Evolutionary conservation across 2,888 invertebrate genomes (phyloP).

Genomic region (Euplagia quadripunctaria): DNA sequence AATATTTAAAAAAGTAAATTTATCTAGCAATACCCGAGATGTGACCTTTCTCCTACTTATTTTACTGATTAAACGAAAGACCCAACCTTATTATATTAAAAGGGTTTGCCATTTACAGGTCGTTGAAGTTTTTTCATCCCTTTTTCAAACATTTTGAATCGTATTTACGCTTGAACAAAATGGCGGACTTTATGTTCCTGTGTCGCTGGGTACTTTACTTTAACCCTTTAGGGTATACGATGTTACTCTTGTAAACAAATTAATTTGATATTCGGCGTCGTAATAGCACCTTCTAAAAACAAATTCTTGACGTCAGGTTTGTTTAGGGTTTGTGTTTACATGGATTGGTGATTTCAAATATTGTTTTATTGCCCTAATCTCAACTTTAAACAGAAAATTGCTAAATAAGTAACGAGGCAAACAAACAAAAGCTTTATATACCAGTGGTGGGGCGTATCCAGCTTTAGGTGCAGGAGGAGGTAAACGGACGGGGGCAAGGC

Average conservation of each 20-base stretch:
- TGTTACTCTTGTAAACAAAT: slow-evolving; percentile 30
- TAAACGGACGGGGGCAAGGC: no score
- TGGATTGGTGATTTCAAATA: background rate
- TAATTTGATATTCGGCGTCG: slow-evolving; percentile 29
- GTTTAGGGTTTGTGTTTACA: slow-evolving; percentile 2
- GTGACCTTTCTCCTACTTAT: slow-evolving; percentile 16
- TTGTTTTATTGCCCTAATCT: slow-evolving; percentile 1
- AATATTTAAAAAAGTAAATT: slow-evolving; percentile 1
- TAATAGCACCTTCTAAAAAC: slow-evolving; percentile 19
- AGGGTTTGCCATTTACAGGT: slow-evolving; percentile 47
- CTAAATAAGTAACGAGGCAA: background rate
- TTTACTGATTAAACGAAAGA: slow-evolving; percentile 32
- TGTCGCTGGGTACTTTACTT: slow-evolving; percentile 17
- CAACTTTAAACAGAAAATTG: background rate
- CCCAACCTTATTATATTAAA: slow-evolving; percentile 49
- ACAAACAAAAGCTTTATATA: background rate
- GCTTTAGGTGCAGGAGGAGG: no score
- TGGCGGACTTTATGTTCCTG: slow-evolving; percentile 16
- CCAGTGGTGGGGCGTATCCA: background rate
- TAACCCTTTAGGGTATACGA: slow-evolving; percentile 19
- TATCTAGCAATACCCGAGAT: slow-evolving; percentile 1
- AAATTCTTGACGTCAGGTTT: slow-evolving; percentile 24
- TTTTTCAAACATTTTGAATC: slow-evolving; percentile 22
- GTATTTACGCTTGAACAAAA: slow-evolving; percentile 30
- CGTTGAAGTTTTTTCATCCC: slow-evolving; percentile 33